A percentile compares a stretch with the other conserved stretches of the same genome.
Conservation (phyloP, 2,797 vertebrate genomes). For the Mormyrus hasselquistii region DNA sequence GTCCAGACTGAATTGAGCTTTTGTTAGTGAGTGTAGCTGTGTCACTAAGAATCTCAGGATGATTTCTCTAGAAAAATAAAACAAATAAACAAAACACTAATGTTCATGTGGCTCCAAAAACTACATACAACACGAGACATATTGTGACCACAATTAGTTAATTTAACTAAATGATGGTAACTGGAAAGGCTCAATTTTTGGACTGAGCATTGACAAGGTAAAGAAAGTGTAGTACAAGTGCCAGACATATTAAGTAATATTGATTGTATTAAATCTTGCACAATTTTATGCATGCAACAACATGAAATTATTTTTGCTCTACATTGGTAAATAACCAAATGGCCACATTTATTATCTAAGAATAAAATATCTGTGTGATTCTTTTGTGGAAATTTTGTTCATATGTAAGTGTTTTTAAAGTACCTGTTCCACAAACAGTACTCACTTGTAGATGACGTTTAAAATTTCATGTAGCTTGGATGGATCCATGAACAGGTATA, state of each 20-base stretch:
- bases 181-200: no score
- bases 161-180: background rate
- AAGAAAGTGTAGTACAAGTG: background rate
- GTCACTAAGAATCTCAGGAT: background rate
- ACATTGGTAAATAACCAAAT: background rate
- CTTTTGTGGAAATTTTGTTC: background rate
- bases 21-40: background rate
- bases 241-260: background rate
- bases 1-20: background rate
- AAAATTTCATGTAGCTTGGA: background rate
- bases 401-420: background rate
- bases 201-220: background rate
- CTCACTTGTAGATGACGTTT: background rate
- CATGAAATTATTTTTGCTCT: background rate
- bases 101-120: background rate
- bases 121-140: background rate
- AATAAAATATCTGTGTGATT: background rate
- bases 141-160: background rate
- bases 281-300: background rate
- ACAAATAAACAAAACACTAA: background rate
- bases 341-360: background rate
- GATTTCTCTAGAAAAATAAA: no score
- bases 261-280: background rate
- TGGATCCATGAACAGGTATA: conserved; percentile 12
- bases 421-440: background rate